Base-by-base conservation (phyloP, 2,888 invertebrate species). In the Andrena hattorfiana region DNA sequence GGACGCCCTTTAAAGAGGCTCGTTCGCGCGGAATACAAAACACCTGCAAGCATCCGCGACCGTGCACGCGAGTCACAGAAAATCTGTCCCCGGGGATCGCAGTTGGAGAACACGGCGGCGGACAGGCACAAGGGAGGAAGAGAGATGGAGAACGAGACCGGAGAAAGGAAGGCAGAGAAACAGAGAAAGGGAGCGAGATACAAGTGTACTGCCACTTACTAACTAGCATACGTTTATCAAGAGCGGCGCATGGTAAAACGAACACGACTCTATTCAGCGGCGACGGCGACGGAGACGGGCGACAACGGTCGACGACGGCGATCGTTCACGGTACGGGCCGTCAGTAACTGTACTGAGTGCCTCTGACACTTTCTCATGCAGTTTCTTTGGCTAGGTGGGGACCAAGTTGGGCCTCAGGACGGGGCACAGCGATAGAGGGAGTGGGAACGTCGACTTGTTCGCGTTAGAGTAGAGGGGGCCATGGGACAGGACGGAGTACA, bases 311-410 rank as follows among this genome's bases (percentile, higher is more conserved):
- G 74, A 75, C 84, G 79, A 81, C 88, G 87, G 72, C 77, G 74
- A 84, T 87, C 88, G 89, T 90, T 89, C 88, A 89, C 88, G 88
- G 87, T 89, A 87, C 88, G 90, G 86, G 87, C 89, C 90, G 91
- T 90, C 92, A 85, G 89, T 92, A 92, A 93, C 92, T 92, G 92
- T 92, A 92, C 92, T 89, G 90, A 91, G 87, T 87, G 85, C 81
- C 85, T 89, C 89, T 85, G 91, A 90, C 90, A 91, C 86, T 90
- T 89, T 88, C 89, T 90, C 90, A 89, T 85, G 87, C 89, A 85
- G 89, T 89, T 83, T 83, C 83, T 76, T 84, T 78, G 78, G 32
- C 42, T 49, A 77, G 89, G 90, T 87, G 88, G 87, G 89, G 87
- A 81, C 84, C 86, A 69, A 79, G 78, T 80, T 81, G 80, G 83